Evolutionary conservation across 1,140 invertebrate species (phyloP), one percentile per base, ranked within the genome.

Genomic region (Oreohelix idahoensis): DNA sequence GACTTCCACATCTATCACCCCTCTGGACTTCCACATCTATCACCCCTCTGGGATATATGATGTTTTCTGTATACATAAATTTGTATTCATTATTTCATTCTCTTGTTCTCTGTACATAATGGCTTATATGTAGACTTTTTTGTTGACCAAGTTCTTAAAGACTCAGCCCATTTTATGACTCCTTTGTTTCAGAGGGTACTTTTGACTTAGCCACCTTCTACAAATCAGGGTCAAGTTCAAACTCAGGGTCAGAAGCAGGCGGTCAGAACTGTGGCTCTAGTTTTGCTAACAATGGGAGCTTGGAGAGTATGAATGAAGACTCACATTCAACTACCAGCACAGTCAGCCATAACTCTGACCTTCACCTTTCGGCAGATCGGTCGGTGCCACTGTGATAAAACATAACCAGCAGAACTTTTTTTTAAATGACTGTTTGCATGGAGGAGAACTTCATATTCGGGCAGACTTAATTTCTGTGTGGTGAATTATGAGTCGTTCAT

Each of bases 171-270:
- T n/a, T n/a, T n/a, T 45, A 15, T 45, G 15, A 45, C 42, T 45
- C 80, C 73, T 83, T 82, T 17, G 78, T 86, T 86, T 77, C 88
- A 89, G 88, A 89, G 83, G 88, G 88, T 45, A 87, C 86, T 39
- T 83, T 89, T 78, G 88, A 89, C 38, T 87, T 89, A 83, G 81
- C 84, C 39, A 79, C 84, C 39, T 86, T 85, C 63, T 84, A 79
- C 69, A 86, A 84, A 84, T 80, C 79, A 38, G 63, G 81, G 71
- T 77, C 73, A 35, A 79, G 75, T 49, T 66, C 63, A 29, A 66
- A 66, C 29, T 83, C 75, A 26, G 69, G 45, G 26, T 51, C 49
- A 39, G 75, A 53, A n/a, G 49, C 5, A 45, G 32, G 75, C 45
- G 49, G 75, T 45, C 11, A 23, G 11, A 35, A 77, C 75, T 53